Conservation (phyloP, 1,140 invertebrate species). For the Rhopalosiphum padi region DNA sequence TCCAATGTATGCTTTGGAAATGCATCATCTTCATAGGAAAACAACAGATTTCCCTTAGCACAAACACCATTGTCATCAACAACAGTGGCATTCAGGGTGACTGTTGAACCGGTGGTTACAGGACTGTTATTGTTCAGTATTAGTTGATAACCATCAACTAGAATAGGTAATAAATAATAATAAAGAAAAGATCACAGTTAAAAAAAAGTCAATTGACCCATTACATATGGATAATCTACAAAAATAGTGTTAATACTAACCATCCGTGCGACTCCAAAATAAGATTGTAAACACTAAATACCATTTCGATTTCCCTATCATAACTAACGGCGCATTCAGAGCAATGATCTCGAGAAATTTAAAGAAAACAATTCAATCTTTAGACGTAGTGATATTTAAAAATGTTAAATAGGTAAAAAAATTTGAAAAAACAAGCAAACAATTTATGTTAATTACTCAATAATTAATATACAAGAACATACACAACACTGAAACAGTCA, state of each 20-base stretch:
- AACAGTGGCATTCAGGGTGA: constrained; percentile 26
- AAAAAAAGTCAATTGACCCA: too few relatives aligned
- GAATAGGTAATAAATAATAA: neutral
- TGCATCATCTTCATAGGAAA: constrained; percentile 35
- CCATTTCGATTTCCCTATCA: constrained; percentile 34
- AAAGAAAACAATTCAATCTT: neutral
- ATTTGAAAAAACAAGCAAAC: neutral
- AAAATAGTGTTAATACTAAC: neutral
- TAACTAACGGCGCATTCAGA: neutral
- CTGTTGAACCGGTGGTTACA: neutral
- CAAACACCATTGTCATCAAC: neutral
- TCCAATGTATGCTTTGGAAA: neutral
- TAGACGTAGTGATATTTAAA: neutral
- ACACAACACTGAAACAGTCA: neutral
- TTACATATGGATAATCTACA: neutral
- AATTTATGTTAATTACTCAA: neutral
- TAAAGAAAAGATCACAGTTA: neutral
- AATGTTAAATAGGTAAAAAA: neutral
- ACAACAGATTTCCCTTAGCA: neutral
- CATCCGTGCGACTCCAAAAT: neutral
- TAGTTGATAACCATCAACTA: constrained; percentile 9
- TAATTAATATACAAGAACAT: too few relatives aligned
- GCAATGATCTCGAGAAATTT: neutral
- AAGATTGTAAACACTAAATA: neutral
- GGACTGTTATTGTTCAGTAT: constrained; percentile 35